Evolutionary conservation across 2,797 vertebrate genomes (phyloP), one percentile per base, ranked within the genome.

Genomic region (Lithobates sylvaticus): DNA sequence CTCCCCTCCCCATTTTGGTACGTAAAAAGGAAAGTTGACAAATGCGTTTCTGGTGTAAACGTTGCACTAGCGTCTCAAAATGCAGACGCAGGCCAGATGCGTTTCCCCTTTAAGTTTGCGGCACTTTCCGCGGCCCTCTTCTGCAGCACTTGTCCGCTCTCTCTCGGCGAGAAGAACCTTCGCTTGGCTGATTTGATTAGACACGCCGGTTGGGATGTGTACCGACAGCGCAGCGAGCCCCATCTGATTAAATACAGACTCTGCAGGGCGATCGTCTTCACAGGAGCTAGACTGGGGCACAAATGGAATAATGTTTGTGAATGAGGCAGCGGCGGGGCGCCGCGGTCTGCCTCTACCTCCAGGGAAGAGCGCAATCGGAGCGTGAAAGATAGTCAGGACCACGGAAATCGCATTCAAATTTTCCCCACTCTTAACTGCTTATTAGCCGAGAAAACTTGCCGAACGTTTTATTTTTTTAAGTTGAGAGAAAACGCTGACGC

Each of bases 221-320:
- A 18, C n/a, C 64, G n/a, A 47, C 23, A 78, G 39, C 27, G 36
- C 64, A 16, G 44, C 23, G 26, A 67, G 39, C 34, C 7, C 77
- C 39, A 32, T 29, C 58, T 79, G 64, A 79, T 68, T 79, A 71
- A 81, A 81, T 50, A 15, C 12, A 81, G 65, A 70, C 65, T 81
- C 67, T 70, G 34, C 44, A 50, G 42, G 32, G 44, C 78, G 54
- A 81, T 81, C 34, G 70, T 44, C 61, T 47, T 79, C 64, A 29
- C 26, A 47, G 78, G 29, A 58, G 47, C 67, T 26, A 50, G 47
- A 39, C 13, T n/a, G 61, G 69, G 69, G 34, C 70, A 64, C 47
- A 54, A 58, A 54, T 76, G 42, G 74, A 76, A 54, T 54, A 47
- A 54, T 54, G 70, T 68, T 73, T 42, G 32, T 39, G 80, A 74